A percentile compares a stretch with the other conserved stretches of the same genome.
Conservation (phyloP, 2,113 vertebrate genomes). For the Indicator maculatus region DNA sequence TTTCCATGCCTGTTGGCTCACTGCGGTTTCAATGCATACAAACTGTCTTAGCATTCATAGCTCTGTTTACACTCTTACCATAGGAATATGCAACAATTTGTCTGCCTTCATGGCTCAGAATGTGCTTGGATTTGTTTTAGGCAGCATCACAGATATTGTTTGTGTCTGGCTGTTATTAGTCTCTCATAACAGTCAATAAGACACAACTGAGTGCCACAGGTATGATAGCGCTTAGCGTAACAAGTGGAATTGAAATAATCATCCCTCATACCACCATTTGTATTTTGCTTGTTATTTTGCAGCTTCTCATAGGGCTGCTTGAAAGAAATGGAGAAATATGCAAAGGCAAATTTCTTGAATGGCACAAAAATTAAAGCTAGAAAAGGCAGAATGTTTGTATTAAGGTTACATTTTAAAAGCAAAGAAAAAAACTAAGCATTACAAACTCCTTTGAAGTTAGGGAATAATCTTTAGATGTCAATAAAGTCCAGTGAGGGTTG, state of each 20-base stretch:
- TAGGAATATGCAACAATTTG: not conserved
- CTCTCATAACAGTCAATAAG: not conserved
- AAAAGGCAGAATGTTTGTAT: not conserved
- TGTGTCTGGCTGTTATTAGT: not conserved
- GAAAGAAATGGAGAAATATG: conserved; percentile 21
- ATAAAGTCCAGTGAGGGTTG: not conserved
- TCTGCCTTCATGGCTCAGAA: not conserved
- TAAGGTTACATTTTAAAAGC: not conserved
- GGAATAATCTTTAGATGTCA: conserved; percentile 11
- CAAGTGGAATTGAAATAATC: conserved; percentile 39
- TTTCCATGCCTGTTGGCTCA: not conserved
- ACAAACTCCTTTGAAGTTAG: not conserved
- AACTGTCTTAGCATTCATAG: not conserved
- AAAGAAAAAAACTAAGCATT: not conserved
- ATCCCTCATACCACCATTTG: conserved; percentile 1
- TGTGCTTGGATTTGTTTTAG: not conserved
- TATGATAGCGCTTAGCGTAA: not conserved
- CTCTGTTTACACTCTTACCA: not conserved
- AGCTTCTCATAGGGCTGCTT: not conserved
- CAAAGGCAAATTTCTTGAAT: not conserved
- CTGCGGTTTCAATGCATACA: not conserved
- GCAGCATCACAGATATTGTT: not conserved
- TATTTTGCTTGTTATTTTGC: conserved; percentile 56
- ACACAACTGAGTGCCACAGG: not conserved
- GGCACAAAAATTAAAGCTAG: not conserved